These are phyloP conservation scores for Bombus ignitus DNA, from an alignment of 1,140 invertebrate genomes.

Conservation along the genomic window DNA sequence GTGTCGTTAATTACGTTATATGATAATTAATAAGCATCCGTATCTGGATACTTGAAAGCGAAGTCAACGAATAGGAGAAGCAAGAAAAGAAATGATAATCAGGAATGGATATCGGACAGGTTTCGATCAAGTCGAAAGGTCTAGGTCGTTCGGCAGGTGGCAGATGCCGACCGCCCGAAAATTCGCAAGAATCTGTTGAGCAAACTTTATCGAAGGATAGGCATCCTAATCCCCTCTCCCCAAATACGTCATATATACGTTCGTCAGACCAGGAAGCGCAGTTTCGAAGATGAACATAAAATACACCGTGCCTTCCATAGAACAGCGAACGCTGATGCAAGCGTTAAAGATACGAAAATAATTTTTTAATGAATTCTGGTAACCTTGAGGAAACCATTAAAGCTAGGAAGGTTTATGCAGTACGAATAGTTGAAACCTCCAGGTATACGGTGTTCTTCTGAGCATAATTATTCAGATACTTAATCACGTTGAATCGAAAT, in stretches of 20 bases:
- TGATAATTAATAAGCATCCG: too few species aligned
- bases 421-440: not conserved
- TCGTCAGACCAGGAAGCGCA: constrained; percentile 18
- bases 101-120: constrained; percentile 66
- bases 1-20: too few species aligned
- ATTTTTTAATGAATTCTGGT: constrained; percentile 55
- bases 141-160: constrained; percentile 71
- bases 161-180: constrained; percentile 61
- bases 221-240: not conserved
- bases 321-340: constrained; percentile 39
- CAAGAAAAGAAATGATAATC: constrained; percentile 42
- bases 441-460: not conserved
- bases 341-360: constrained; percentile 30
- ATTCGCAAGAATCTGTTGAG: constrained; percentile 68
- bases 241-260: not conserved
- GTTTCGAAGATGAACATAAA: constrained; percentile 11
- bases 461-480: not conserved
- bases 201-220: constrained; percentile 64
- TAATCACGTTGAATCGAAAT: not conserved
- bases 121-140: constrained; percentile 71
- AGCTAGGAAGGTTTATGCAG: not conserved
- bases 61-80: not conserved
- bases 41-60: too few species aligned
- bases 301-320: not conserved
- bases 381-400: constrained; percentile 51